Evolutionary conservation across 2,113 vertebrate genomes (phyloP).

Genomic region (Gnathochromis pfefferi): DNA sequence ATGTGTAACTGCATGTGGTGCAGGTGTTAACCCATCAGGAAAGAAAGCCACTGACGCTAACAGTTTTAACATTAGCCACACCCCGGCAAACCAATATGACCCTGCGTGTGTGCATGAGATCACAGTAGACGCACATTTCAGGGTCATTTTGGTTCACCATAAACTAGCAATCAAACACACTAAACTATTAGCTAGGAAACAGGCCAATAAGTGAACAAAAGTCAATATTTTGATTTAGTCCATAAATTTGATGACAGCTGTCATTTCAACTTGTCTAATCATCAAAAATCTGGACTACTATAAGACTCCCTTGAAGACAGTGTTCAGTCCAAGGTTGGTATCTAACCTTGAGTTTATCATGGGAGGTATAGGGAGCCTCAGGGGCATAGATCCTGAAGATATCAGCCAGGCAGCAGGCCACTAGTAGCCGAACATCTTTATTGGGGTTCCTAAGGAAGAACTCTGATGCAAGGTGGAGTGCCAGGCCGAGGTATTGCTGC

Average conservation of each 20-base stretch:
- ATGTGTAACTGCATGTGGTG: not conserved
- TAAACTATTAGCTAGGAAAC: not conserved
- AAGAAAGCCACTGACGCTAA: not conserved
- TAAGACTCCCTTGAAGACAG: not conserved
- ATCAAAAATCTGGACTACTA: not conserved
- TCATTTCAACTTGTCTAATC: not conserved
- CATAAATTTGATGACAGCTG: not conserved
- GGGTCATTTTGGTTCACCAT: not conserved
- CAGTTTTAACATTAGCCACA: not conserved
- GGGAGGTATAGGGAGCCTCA: conserved; percentile 97
- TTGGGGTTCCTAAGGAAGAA: conserved; percentile 99
- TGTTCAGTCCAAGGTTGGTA: not conserved
- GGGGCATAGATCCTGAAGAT: conserved; percentile 99
- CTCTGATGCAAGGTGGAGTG: conserved; percentile 96
- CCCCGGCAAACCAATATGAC: not conserved
- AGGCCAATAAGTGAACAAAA: not conserved
- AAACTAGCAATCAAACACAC: not conserved
- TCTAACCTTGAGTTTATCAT: conserved; percentile 96
- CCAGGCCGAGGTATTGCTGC: conserved; percentile 94
- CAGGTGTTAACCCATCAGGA: not conserved
- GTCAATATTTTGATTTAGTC: not conserved
- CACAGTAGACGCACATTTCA: not conserved
- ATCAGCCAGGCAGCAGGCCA: conserved; percentile 97
- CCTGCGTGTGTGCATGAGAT: not conserved
- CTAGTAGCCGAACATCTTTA: conserved; percentile 96